A percentile compares a stretch with the other conserved stretches of the same genome.
These are phyloP conservation scores for Drosophila limbata DNA, from an alignment of 2,888 invertebrate species.

Conservation along the genomic window DNA sequence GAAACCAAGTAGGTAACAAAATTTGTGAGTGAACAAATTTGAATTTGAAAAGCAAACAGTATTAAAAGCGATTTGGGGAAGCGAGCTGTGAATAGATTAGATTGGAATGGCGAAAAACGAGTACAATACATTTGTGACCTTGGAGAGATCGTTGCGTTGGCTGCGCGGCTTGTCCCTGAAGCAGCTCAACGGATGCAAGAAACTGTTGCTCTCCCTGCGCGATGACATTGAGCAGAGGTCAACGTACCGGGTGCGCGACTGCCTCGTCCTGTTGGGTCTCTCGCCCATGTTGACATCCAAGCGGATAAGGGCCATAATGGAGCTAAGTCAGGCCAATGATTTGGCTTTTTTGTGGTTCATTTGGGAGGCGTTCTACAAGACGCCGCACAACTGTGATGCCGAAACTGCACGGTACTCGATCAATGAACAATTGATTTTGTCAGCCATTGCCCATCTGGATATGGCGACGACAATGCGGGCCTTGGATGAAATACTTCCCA, in stretches of 20 bases:
- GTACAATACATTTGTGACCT: constrained; percentile 11
- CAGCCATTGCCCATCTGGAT: constrained; percentile 83
- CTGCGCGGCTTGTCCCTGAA: constrained; percentile 76
- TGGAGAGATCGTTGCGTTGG: constrained; percentile 69
- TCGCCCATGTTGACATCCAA: constrained; percentile 60
- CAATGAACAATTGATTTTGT: constrained; percentile 83
- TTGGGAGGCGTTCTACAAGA: constrained; percentile 80
- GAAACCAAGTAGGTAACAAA: constrained; percentile 32
- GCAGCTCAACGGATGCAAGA: constrained; percentile 73
- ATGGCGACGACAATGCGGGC: constrained; percentile 82
- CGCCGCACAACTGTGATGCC: neutral
- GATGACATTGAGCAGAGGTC: constrained; percentile 82
- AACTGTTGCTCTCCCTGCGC: constrained; percentile 71
- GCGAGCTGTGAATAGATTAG: neutral
- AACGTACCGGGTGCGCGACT: constrained; percentile 66
- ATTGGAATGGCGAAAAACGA: neutral
- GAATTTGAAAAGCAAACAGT: neutral
- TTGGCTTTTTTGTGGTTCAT: constrained; percentile 84
- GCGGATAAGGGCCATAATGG: constrained; percentile 66
- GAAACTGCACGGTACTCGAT: constrained; percentile 42
- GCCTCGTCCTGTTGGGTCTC: constrained; percentile 68
- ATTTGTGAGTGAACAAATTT: constrained; percentile 17
- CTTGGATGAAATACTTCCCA: constrained; percentile 81
- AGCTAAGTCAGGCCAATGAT: constrained; percentile 80
- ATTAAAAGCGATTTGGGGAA: neutral